These are phyloP conservation scores for Acanthurus lineatus DNA, from an alignment of 2,797 vertebrate genomes.

Conservation along the genomic window DNA sequence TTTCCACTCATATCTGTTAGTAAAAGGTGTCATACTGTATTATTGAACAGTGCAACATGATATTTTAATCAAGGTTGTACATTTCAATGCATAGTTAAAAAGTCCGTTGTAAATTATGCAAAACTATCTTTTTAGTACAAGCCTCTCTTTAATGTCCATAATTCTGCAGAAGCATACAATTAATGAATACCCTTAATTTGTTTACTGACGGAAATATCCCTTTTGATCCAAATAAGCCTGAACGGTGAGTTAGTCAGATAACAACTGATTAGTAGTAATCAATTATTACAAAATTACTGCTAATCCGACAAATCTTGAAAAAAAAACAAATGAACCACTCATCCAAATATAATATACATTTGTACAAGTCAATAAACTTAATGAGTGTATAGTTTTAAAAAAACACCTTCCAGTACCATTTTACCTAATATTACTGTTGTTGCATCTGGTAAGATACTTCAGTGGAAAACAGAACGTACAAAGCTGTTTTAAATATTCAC, in stretches of 20 bases:
- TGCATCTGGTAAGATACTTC: slow-evolving; percentile 56
- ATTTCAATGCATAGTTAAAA: slow-evolving; percentile 76
- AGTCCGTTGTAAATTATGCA: slow-evolving; percentile 45
- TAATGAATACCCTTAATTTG: slow-evolving; percentile 24
- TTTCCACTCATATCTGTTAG: slow-evolving; percentile 72
- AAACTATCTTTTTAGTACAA: slow-evolving; percentile 33
- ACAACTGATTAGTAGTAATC: slow-evolving; percentile 42
- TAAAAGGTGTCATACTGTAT: slow-evolving; percentile 75
- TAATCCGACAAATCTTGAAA: slow-evolving; percentile 46
- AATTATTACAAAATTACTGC: slow-evolving; percentile 55
- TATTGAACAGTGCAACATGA: slow-evolving; percentile 72
- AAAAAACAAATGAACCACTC: slow-evolving; percentile 51
- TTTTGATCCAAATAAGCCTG: slow-evolving; percentile 67
- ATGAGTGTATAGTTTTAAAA: slow-evolving; percentile 48
- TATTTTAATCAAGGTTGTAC: slow-evolving; percentile 59
- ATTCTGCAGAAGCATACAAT: slow-evolving; percentile 34
- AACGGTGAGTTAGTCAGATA: slow-evolving; percentile 45
- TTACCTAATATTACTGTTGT: slow-evolving; percentile 49
- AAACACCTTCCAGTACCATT: slow-evolving; percentile 42
- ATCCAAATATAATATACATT: slow-evolving; percentile 51
- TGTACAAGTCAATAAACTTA: slow-evolving; percentile 43
- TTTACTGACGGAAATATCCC: slow-evolving; percentile 63
- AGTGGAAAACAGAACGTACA: slow-evolving; percentile 67
- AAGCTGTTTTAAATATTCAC: slow-evolving; percentile 76
- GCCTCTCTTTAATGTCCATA: slow-evolving; percentile 15